phyloP scores from a whole-genome alignment of 2,113 vertebrate genomes.

The Vulpes vulpes region DNA sequence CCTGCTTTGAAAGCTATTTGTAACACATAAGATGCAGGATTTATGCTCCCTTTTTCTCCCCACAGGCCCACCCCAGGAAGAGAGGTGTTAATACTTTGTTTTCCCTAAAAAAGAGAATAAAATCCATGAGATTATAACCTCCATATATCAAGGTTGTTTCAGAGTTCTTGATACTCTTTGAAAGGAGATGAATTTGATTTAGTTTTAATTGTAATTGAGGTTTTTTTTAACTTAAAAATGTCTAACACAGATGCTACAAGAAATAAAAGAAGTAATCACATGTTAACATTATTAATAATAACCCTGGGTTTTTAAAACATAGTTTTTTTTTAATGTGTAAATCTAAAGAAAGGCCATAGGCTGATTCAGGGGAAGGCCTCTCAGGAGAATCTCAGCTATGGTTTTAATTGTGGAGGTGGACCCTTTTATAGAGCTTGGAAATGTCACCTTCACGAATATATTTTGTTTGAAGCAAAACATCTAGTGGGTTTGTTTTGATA shows the following conservation, averaged over 20 bases:
- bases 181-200: slow-evolving; percentile 29
- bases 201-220: slow-evolving; percentile 19
- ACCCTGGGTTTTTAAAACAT: background rate
- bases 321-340: background rate
- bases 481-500: slow-evolving; percentile 12
- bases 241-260: background rate
- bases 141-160: background rate
- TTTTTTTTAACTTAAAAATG: slow-evolving; percentile 33
- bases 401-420: background rate
- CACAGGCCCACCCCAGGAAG: background rate
- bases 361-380: background rate
- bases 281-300: slow-evolving; percentile 17
- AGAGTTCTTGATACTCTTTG: slow-evolving; percentile 29
- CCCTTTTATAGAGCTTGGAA: slow-evolving; percentile 7
- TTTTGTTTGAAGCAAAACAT: slow-evolving; percentile 38
- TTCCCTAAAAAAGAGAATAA: slow-evolving; percentile 21
- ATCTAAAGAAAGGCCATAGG: background rate
- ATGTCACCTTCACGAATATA: slow-evolving; percentile 45
- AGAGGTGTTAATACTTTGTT: slow-evolving; percentile 2
- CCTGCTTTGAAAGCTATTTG: background rate
- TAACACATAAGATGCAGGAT: background rate
- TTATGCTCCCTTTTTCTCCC: background rate
- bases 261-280: background rate
- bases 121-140: slow-evolving; percentile 9
- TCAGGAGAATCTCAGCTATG: background rate